These are phyloP conservation scores for Neomorphus geoffroyi DNA, from an alignment of 2,797 vertebrate species.

Conservation along the genomic window DNA sequence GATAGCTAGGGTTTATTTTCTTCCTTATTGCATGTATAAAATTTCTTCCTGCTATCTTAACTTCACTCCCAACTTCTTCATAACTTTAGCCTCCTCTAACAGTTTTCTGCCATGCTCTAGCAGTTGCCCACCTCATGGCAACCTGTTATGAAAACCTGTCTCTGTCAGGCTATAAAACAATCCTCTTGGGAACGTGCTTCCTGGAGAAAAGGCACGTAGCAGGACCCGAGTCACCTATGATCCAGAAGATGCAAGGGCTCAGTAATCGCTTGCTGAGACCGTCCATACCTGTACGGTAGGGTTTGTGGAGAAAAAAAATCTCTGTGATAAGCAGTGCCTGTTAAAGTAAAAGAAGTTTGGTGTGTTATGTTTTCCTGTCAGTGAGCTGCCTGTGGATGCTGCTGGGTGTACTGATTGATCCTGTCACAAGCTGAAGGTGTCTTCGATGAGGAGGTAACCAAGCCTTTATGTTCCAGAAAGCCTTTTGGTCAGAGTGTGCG, in stretches of 20 bases:
- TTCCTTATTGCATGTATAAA: background rate
- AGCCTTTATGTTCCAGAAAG: background rate
- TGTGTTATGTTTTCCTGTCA: background rate
- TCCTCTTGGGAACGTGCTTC: background rate
- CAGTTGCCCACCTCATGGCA: accelerated
- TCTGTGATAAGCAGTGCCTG: accelerated
- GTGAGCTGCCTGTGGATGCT: background rate
- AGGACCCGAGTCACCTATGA: background rate
- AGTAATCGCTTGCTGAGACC: background rate
- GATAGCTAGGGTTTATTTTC: background rate
- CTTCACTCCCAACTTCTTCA: background rate
- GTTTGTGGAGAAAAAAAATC: background rate
- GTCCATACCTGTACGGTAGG: background rate
- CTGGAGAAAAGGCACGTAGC: background rate
- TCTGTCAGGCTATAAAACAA: background rate
- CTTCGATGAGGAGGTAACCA: background rate
- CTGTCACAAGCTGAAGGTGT: background rate
- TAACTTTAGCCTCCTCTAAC: background rate
- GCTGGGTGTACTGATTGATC: background rate
- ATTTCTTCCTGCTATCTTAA: background rate
- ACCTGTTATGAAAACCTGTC: background rate
- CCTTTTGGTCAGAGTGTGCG: background rate
- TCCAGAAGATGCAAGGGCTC: background rate
- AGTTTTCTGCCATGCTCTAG: background rate
- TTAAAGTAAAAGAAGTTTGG: background rate